Evolutionary conservation across 64 coral and sea anemone species (phyloP).

Genomic region (Actinia equina): DNA sequence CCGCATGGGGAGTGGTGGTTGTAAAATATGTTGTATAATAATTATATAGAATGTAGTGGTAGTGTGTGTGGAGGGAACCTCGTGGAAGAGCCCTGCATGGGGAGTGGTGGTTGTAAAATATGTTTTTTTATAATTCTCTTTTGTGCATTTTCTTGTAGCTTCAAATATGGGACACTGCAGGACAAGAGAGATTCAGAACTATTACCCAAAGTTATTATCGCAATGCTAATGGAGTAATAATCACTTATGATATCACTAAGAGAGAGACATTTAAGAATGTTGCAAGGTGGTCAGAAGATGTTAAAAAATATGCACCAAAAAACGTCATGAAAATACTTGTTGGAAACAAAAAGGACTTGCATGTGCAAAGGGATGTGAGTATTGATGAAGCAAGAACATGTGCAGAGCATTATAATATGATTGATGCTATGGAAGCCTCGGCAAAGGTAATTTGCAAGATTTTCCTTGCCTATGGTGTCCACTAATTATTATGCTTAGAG

Average conservation of each 20-base stretch:
- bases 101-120: no score
- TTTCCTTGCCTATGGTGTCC: no score
- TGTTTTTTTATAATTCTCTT: not conserved
- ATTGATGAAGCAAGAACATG: slow-evolving; percentile 74
- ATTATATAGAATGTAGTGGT: no score
- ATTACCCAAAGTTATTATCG: slow-evolving; percentile 99
- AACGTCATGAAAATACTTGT: slow-evolving; percentile 89
- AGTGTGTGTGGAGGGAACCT: no score
- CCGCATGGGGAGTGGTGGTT: no score
- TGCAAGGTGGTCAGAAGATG: slow-evolving; percentile 92
- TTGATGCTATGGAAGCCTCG: slow-evolving; percentile 81
- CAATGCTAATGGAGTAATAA: slow-evolving; percentile 83
- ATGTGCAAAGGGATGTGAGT: slow-evolving; percentile 59
- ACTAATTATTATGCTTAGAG: no score
- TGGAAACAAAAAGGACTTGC: slow-evolving; percentile 89
- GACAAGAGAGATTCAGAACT: slow-evolving; percentile 92
- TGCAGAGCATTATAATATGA: slow-evolving; percentile 80
- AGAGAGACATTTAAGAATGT: slow-evolving; percentile 87
- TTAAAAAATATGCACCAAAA: slow-evolving; percentile 87
- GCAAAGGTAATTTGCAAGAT: slow-evolving; percentile 70
- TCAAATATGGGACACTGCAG: slow-evolving; percentile 97
- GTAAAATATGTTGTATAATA: no score
- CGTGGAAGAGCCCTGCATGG: no score
- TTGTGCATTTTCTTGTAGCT: slow-evolving; percentile 30
- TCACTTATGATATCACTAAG: slow-evolving; percentile 94